phyloP scores from a whole-genome alignment of 1,140 invertebrate genomes.

The Sipha flava region DNA sequence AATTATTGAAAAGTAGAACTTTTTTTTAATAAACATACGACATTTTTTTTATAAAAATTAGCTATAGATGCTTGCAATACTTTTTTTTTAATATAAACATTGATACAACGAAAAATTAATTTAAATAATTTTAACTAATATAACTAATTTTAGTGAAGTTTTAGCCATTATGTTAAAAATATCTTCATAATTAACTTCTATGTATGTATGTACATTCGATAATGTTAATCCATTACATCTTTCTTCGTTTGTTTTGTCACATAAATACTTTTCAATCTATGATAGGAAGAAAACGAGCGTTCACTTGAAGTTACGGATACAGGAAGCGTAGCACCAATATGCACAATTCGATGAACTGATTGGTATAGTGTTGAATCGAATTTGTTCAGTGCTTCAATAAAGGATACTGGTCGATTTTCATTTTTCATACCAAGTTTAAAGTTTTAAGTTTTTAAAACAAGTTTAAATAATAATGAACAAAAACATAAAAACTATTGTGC shows the following conservation, averaged over 20 bases:
- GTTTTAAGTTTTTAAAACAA: no score
- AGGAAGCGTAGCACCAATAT: not conserved
- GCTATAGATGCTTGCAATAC: not conserved
- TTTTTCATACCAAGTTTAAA: no score
- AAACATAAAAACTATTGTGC: no score
- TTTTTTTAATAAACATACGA: not conserved
- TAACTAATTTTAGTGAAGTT: not conserved
- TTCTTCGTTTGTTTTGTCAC: not conserved
- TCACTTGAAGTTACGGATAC: not conserved
- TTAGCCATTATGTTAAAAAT: not conserved
- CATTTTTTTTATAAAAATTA: not conserved
- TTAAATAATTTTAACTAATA: no score
- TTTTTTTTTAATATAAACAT: not conserved
- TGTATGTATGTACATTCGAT: no score
- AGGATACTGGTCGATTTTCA: no score
- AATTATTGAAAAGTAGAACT: not conserved
- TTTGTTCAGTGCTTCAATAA: no score
- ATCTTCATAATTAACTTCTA: not conserved
- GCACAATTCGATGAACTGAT: not conserved
- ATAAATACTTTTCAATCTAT: not conserved
- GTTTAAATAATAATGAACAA: no score
- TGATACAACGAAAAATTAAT: not conserved
- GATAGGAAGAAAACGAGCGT: not conserved
- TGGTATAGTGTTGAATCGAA: not conserved
- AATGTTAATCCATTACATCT: no score